phyloP scores from a whole-genome alignment of 2,797 vertebrate genomes.

The Hoplostethus mediterraneus region DNA sequence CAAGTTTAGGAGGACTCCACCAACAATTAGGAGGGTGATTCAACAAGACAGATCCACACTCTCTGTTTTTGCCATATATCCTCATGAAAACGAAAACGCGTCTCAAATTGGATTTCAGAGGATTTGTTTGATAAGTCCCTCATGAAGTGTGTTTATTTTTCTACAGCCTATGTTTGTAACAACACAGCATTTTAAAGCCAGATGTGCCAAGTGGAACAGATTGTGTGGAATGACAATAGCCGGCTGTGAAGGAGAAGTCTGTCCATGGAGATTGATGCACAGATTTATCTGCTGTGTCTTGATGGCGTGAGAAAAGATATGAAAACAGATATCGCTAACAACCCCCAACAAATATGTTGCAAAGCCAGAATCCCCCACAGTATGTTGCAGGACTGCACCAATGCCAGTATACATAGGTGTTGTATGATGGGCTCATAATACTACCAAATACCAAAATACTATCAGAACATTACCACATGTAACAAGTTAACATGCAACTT shows the following conservation, averaged over 20 bases:
- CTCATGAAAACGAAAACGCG: constrained; percentile 45
- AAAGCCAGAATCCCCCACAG: constrained; percentile 9
- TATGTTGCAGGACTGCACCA: background rate
- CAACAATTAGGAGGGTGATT: background rate
- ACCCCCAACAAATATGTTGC: background rate
- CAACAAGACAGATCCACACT: background rate
- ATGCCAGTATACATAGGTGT: background rate
- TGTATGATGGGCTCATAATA: background rate
- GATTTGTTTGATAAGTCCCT: constrained; percentile 76
- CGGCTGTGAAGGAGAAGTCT: background rate
- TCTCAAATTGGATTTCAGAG: constrained; percentile 69
- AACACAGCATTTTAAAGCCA: constrained; percentile 59
- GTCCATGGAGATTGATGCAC: constrained; percentile 1
- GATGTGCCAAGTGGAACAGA: constrained; percentile 54
- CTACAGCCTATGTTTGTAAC: constrained; percentile 43
- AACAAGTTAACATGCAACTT: too few relatives aligned
- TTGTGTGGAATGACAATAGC: constrained; percentile 40
- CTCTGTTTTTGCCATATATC: constrained; percentile 1
- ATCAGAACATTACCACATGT: background rate
- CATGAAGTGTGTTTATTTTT: constrained; percentile 69
- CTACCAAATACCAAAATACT: constrained; percentile 15
- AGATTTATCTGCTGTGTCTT: constrained; percentile 26
- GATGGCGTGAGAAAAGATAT: constrained; percentile 43
- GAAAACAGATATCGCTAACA: constrained; percentile 33
- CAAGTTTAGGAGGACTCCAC: background rate